Base-by-base conservation (phyloP, 2,113 vertebrate species). In the Symphodus melops region DNA sequence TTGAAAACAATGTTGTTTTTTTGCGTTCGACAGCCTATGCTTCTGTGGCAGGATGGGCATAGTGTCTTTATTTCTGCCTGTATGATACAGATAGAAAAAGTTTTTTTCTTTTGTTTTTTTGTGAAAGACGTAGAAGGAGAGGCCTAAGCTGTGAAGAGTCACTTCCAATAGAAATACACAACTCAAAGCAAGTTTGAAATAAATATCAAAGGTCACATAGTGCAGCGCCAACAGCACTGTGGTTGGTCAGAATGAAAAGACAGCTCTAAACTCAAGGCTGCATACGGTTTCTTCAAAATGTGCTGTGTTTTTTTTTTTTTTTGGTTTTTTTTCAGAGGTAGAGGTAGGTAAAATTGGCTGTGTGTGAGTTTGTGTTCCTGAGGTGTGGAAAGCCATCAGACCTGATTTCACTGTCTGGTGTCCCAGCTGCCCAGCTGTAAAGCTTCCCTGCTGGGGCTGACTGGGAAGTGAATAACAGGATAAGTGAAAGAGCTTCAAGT, bases 381-480 rank as follows among this genome's bases (percentile, higher is more conserved):
- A 78, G 61, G 46, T 81, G 76, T 81, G 68, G 81, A 84, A 81
- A 84, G 81, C 70, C 62, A 84, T 78, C 68, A 42, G n/a, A 1
- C 44, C 58, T 56, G 58, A 71, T 75, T 77, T 84, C 48, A 68
- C 60, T 68, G 63, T 68, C 58, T 13, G 14, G 25, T 75, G 71
- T 79, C 56, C 42, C 46, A 33, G 25, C 48, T 53, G 70, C 67
- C 37, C 7, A n/a, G 39, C 25, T 71, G 39, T 42, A 64, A 44
- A 6, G 1, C 57, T 3, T 67, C 37, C 70, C 59, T 69, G 56
- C 73, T 54, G 69, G 28, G 72, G 39, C 66, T 60, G 16, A 60
- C 46, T 56, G 37, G 69, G 66, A 72, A 59, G 21, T 62, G 57
- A 88, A 84, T 62, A 79, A 85, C 57, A 72, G 51, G 53, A 62